Conservation (phyloP, 2,797 vertebrate genomes). For the Argya squamiceps region DNA sequence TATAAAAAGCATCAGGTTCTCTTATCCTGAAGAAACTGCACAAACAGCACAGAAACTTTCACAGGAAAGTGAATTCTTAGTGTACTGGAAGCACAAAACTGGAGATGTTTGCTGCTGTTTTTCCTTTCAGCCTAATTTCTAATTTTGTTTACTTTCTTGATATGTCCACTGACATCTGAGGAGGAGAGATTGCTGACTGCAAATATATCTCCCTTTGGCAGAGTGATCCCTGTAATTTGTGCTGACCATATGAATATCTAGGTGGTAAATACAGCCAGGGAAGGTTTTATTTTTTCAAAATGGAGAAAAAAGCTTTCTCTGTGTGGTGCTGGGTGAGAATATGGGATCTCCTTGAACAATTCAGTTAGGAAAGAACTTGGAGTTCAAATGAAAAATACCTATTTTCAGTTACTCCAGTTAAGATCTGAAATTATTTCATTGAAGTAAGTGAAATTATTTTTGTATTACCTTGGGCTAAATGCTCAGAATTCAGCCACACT, state of each 20-base stretch:
- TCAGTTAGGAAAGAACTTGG: not conserved
- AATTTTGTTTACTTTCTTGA: slow-evolving; percentile 13
- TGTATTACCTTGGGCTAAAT: not conserved
- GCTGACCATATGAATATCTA: not conserved
- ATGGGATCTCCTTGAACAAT: not conserved
- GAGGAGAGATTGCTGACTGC: slow-evolving; percentile 14
- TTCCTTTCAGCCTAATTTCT: not conserved
- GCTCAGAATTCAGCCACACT: not conserved
- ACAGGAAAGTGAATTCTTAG: not conserved
- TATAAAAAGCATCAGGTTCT: not conserved
- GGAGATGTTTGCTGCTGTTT: not conserved
- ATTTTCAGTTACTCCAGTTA: not conserved
- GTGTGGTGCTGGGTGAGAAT: not conserved
- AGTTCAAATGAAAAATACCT: not conserved
- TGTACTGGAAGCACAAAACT: not conserved
- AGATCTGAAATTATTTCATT: not conserved
- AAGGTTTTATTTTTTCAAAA: not conserved
- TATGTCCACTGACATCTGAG: slow-evolving; percentile 5
- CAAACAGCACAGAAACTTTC: not conserved
- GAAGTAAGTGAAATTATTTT: not conserved
- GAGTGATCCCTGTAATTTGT: not conserved
- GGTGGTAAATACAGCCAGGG: not conserved
- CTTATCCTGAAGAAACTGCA: not conserved
- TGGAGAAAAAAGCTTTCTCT: not conserved
- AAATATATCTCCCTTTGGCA: not conserved